Conservation (phyloP, 2,888 invertebrate species). For the Cheilosia pagana region DNA sequence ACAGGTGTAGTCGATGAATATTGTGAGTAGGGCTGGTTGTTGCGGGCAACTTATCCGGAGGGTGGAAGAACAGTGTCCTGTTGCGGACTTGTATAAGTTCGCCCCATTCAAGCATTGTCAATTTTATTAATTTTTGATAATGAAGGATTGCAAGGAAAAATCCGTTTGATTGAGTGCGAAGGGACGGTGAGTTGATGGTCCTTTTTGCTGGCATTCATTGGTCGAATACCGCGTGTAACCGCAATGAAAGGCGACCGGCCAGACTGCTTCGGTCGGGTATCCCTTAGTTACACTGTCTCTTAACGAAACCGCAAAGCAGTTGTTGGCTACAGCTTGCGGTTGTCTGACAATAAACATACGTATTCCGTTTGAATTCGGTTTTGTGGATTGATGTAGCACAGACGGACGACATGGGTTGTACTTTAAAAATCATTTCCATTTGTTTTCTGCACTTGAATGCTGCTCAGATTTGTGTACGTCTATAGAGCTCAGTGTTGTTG, state of each 20-base stretch:
- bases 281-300: constrained; percentile 63
- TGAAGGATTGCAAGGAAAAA: constrained; percentile 40
- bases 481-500: neutral
- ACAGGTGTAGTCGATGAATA: constrained; percentile 65
- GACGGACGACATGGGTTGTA: neutral
- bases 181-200: neutral
- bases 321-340: constrained; percentile 71
- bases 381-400: constrained; percentile 49
- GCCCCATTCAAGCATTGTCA: constrained; percentile 43
- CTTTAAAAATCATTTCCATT: constrained; percentile 32
- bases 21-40: constrained; percentile 21
- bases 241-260: constrained; percentile 39
- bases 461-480: constrained; percentile 28
- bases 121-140: constrained; percentile 63
- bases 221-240: constrained; percentile 31
- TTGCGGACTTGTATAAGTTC: constrained; percentile 13
- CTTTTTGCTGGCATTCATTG: constrained; percentile 21
- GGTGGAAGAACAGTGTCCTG: neutral
- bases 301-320: constrained; percentile 67
- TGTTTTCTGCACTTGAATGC: constrained; percentile 39
- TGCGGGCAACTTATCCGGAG: constrained; percentile 24
- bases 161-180: constrained; percentile 26
- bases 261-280: constrained; percentile 19
- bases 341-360: constrained; percentile 71
- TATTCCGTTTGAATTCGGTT: constrained; percentile 64